Conservation (phyloP, 2,888 invertebrate genomes). For the Erebia aethiops region DNA sequence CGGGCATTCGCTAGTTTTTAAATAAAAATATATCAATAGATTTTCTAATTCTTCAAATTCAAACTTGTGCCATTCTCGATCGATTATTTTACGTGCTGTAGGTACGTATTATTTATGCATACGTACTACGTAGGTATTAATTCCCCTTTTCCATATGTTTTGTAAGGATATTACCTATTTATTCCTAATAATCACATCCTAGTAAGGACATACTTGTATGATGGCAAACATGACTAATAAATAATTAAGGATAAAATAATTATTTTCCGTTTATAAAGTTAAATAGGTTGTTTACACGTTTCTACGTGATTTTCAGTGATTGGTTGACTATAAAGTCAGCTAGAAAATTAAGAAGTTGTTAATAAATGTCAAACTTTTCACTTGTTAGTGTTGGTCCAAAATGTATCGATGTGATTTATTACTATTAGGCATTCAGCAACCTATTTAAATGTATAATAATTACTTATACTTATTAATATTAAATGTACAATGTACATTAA, state of each 20-base stretch:
- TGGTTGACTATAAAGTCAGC: too few species aligned
- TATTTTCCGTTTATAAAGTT: background rate
- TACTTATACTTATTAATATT: too few species aligned
- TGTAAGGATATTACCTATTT: too few species aligned
- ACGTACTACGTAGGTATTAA: too few species aligned
- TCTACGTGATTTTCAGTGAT: too few species aligned
- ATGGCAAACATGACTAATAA: background rate
- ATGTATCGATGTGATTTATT: background rate
- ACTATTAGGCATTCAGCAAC: background rate
- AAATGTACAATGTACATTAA: too few species aligned
- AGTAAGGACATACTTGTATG: background rate
- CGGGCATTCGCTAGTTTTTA: too few species aligned
- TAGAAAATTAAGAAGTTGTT: background rate
- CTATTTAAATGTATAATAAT: too few species aligned
- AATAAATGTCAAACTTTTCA: background rate
- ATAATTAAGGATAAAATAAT: background rate
- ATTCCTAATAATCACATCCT: background rate
- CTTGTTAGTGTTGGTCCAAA: constrained; percentile 7
- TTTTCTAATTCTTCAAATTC: background rate
- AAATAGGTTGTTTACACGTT: too few species aligned
- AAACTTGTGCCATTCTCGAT: background rate
- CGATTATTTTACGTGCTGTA: background rate
- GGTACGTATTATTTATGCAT: too few species aligned
- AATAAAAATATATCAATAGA: background rate
- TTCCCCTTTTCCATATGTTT: too few species aligned